These are phyloP conservation scores for Lepus timidus DNA, from an alignment of 2,113 vertebrate species.

Conservation along the genomic window DNA sequence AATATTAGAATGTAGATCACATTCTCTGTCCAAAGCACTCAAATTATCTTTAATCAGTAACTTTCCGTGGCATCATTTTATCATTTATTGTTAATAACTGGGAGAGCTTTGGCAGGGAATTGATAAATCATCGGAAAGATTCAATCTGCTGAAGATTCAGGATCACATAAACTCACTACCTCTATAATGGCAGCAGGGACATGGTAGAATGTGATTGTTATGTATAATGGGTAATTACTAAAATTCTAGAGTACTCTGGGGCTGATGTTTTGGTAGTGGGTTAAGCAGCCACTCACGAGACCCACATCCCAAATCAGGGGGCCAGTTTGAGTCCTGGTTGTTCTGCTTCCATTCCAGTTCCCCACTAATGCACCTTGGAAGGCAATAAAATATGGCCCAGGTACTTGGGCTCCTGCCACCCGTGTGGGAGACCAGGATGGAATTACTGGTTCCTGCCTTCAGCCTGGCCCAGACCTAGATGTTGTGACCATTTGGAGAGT, in stretches of 20 bases:
- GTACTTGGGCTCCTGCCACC: too few relatives aligned
- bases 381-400: too few relatives aligned
- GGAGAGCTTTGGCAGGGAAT: not conserved
- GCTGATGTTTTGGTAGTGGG: too few relatives aligned
- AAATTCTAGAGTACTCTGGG: not conserved
- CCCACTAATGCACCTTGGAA: too few relatives aligned
- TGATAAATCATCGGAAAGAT: not conserved
- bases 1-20: not conserved
- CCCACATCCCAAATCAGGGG: too few relatives aligned
- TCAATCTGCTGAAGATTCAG: not conserved
- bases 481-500: too few relatives aligned
- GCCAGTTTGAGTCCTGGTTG: too few relatives aligned
- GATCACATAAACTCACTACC: not conserved
- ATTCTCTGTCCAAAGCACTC: not conserved
- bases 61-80: not conserved
- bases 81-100: not conserved
- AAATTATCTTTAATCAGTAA: not conserved
- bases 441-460: too few relatives aligned
- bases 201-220: not conserved
- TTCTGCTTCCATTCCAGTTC: too few relatives aligned
- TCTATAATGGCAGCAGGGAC: not conserved
- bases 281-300: too few relatives aligned
- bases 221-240: conserved; percentile 15
- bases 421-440: too few relatives aligned
- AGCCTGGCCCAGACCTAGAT: too few relatives aligned